Evolutionary conservation across 2,113 vertebrate species (phyloP).

Genomic region (Zingel zingel): DNA sequence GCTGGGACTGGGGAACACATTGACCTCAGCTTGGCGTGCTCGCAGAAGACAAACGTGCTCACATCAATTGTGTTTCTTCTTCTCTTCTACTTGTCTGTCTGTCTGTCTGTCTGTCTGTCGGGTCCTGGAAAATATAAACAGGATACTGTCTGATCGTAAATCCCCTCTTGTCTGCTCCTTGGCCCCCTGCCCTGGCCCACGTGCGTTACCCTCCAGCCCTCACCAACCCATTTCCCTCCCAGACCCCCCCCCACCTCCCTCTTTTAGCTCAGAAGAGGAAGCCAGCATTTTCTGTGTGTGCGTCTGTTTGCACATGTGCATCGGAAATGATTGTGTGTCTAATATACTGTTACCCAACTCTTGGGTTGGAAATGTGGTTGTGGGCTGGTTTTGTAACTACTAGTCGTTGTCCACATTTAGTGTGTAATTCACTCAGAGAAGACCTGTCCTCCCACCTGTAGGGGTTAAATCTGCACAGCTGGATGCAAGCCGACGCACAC

Average conservation of each 20-base stretch:
- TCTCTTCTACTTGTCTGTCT: neutral
- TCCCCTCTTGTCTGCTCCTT: constrained; percentile 74
- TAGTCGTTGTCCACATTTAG: constrained; percentile 58
- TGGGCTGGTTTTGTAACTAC: constrained; percentile 52
- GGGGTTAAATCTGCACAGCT: constrained; percentile 58
- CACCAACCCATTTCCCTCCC: constrained; percentile 36
- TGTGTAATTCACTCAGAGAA: constrained; percentile 39
- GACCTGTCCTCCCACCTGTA: constrained; percentile 60
- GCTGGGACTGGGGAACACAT: constrained; percentile 56
- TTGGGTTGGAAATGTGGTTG: constrained; percentile 52
- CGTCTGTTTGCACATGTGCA: constrained; percentile 48
- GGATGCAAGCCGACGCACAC: constrained; percentile 36
- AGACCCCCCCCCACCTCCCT: constrained; percentile 5
- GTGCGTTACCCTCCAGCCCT: constrained; percentile 63
- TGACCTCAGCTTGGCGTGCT: constrained; percentile 39
- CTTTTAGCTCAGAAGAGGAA: constrained; percentile 51
- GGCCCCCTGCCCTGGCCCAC: constrained; percentile 67
- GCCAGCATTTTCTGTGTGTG: constrained; percentile 49
- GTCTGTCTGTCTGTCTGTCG: constrained; percentile 16
- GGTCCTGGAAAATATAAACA: constrained; percentile 84
- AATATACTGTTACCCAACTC: constrained; percentile 39
- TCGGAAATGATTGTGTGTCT: constrained; percentile 26
- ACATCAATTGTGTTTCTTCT: constrained; percentile 48
- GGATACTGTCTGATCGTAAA: constrained; percentile 86
- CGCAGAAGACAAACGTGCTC: constrained; percentile 33